Evolutionary conservation across 2,113 vertebrate genomes (phyloP), one percentile per base, ranked within the genome.

Genomic region (Tragelaphus strepsiceros): DNA sequence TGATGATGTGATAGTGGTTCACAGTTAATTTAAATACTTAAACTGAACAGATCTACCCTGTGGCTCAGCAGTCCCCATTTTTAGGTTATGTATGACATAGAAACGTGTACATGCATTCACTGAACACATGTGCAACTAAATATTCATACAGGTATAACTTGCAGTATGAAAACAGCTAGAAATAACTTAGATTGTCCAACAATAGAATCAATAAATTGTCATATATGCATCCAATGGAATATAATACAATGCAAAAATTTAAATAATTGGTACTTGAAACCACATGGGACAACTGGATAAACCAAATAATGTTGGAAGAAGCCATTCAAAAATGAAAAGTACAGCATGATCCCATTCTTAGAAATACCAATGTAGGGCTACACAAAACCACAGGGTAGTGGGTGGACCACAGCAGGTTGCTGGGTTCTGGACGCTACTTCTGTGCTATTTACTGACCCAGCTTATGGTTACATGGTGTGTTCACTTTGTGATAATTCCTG

Each of bases 381-480:
- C 43, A 51, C 13, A 54, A 7, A 32, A 3, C 24, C 21, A 1
- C 1, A 2, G 19, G 2, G 11, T 17, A 15, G 16, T 9, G 15
- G 4, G 13, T 39, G 6, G 15, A 8, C 1, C 7, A 2, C 30
- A 71, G 7, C 6, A 6, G 7, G 22, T 14, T 46, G 1, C 2
- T 46, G 2, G 32, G 4, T 10, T 17, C 32, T 81, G 6, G 3
- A 3, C 10, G 12, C 19, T 59, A 35, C 7, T 16, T 35, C 7
- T 7, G 2, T 64, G 9, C 32, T 74, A 3, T 15, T 62, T 77
- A 61, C 28, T 91, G 17, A 62, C 30, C 59, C 51, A 1, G 51
- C 2, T 58, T 53, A 32, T 64, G n/a, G 2, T 49, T 21, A 22
- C 21, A 74, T 17, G 7, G 0, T 51, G 2, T 91, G 16, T 82